phyloP scores from a whole-genome alignment of 2,797 vertebrate species.

The Cyclopterus lumpus region DNA sequence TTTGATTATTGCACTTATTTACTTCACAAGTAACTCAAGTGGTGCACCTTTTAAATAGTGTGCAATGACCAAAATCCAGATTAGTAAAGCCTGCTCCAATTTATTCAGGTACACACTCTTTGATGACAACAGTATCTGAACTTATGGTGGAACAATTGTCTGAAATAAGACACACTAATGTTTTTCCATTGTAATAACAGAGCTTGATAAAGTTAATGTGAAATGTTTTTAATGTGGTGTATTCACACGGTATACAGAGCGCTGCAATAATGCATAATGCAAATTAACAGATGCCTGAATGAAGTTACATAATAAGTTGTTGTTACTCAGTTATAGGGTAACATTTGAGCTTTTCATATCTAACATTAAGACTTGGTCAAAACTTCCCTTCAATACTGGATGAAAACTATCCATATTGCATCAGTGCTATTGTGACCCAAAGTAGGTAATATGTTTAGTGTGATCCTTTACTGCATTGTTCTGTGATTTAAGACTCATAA shows the following conservation, averaged over 20 bases:
- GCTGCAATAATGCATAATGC: not conserved
- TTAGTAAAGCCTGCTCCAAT: not conserved
- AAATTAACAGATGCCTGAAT: not conserved
- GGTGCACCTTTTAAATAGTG: not conserved
- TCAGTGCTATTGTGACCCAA: not conserved
- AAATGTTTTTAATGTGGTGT: constrained; percentile 25
- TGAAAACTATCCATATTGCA: not conserved
- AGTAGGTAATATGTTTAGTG: not conserved
- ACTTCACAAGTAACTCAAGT: not conserved
- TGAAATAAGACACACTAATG: not conserved
- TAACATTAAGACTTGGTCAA: not conserved
- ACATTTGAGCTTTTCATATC: no score
- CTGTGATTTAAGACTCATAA: not conserved
- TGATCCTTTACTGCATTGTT: not conserved
- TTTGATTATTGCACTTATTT: constrained; percentile 1
- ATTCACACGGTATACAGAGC: not conserved
- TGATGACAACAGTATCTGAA: not conserved
- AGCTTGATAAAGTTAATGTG: not conserved
- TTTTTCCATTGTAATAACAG: constrained; percentile 1
- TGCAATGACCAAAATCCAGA: not conserved
- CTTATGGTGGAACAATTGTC: constrained; percentile 5
- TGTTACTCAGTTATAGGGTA: not conserved
- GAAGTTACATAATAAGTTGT: not conserved
- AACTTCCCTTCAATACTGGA: not conserved
- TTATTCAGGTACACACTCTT: not conserved